Evolutionary conservation across 2,888 invertebrate species (phyloP).

Genomic region (Zelleria hepariella): DNA sequence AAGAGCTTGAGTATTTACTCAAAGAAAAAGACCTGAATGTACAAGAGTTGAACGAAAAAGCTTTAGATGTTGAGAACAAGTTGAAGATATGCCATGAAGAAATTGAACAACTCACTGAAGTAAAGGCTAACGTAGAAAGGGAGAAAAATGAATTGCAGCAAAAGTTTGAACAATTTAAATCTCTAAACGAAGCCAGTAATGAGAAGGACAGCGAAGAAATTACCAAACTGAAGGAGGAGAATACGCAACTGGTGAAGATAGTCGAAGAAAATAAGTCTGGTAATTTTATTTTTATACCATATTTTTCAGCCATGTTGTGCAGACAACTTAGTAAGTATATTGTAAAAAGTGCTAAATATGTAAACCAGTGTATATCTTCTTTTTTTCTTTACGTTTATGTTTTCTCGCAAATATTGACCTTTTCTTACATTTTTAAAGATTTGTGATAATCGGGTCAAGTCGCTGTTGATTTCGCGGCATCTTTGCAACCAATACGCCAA

Average conservation of each 20-base stretch:
- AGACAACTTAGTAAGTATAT: too few relatives aligned
- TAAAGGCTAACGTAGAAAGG: slow-evolving; percentile 27
- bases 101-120: slow-evolving; percentile 20
- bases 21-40: slow-evolving; percentile 14
- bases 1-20: not conserved
- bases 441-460: too few relatives aligned
- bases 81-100: slow-evolving; percentile 25
- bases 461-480: too few relatives aligned
- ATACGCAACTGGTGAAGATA: slow-evolving; percentile 16
- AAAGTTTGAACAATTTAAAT: slow-evolving; percentile 14
- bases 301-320: too few relatives aligned
- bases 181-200: slow-evolving; percentile 18
- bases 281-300: too few relatives aligned
- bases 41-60: not conserved
- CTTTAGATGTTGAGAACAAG: slow-evolving; percentile 13
- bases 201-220: slow-evolving; percentile 21
- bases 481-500: too few relatives aligned
- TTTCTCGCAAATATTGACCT: too few relatives aligned
- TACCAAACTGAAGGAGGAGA: slow-evolving; percentile 26
- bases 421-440: too few relatives aligned
- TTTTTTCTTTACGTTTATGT: too few relatives aligned
- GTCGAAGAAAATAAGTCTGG: slow-evolving; percentile 33
- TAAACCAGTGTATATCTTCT: too few relatives aligned
- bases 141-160: slow-evolving; percentile 11
- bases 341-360: too few relatives aligned